Evolutionary conservation across 2,888 invertebrate species (phyloP).

Genomic region (Eristalinus aeneus): DNA sequence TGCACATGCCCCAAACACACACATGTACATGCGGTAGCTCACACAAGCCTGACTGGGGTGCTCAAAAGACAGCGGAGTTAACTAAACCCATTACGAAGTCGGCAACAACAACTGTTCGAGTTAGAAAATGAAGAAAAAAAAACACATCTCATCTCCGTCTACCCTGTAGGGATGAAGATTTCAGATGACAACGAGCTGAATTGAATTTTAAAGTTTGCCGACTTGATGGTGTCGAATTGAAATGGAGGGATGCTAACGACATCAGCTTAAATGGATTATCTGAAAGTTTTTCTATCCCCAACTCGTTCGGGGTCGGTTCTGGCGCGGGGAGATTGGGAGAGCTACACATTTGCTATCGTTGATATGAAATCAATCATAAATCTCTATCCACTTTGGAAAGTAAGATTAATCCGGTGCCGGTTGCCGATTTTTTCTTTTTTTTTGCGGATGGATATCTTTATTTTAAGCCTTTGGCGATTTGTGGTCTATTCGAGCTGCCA

Average conservation of each 20-base stretch:
- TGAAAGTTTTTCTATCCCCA: neutral
- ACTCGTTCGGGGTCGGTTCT: neutral
- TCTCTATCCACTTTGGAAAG: neutral
- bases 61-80: conserved; percentile 21
- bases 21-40: neutral
- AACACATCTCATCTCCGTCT: neutral
- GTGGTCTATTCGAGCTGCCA: too few species aligned
- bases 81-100: conserved; percentile 31
- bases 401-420: neutral
- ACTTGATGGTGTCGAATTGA: conserved; percentile 21
- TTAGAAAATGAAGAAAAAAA: neutral
- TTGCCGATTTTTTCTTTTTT: neutral
- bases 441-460: too few species aligned
- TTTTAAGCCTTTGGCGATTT: too few species aligned
- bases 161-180: neutral
- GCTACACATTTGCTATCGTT: neutral
- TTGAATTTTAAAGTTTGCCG: conserved; percentile 45
- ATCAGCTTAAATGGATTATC: neutral
- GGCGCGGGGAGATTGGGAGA: neutral
- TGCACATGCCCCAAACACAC: conserved; percentile 17
- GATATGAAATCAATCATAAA: neutral
- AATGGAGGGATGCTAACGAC: conserved; percentile 17
- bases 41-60: neutral
- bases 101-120: neutral
- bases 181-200: conserved; percentile 44